Evolutionary conservation across 2,888 invertebrate species (phyloP).

Genomic region (Atrina japonica): DNA sequence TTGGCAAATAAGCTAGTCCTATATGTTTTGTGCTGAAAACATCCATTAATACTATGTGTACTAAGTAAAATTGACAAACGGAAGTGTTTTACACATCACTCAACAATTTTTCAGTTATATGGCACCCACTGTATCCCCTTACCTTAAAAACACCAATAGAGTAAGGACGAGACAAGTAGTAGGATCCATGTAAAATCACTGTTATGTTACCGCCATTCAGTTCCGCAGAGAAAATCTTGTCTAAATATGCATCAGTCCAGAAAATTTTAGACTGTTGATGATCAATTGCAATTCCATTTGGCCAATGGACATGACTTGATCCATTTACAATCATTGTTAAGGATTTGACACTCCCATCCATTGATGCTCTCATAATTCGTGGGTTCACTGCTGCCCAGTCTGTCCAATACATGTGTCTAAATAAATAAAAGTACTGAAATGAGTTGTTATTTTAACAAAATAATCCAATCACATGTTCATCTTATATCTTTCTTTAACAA

Average conservation of each 20-base stretch:
- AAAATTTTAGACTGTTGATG: slow-evolving; percentile 90
- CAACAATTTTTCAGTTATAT: too few species aligned
- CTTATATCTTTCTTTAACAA: too few species aligned
- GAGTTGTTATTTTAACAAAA: too few species aligned
- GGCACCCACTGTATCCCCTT: slow-evolving; percentile 2
- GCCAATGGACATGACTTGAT: slow-evolving; percentile 88
- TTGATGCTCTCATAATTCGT: slow-evolving; percentile 88
- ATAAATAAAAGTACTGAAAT: slow-evolving; percentile 38
- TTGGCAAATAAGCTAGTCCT: too few species aligned
- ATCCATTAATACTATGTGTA: too few species aligned
- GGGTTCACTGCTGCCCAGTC: slow-evolving; percentile 92
- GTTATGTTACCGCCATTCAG: slow-evolving; percentile 84
- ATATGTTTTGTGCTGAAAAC: too few species aligned
- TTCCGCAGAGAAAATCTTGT: slow-evolving; percentile 90
- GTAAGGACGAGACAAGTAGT: slow-evolving; percentile 89
- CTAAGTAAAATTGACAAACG: too few species aligned
- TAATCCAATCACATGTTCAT: too few species aligned
- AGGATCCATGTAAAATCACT: slow-evolving; percentile 83
- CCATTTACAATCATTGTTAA: slow-evolving; percentile 77
- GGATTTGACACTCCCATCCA: slow-evolving; percentile 86
- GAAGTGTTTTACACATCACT: too few species aligned
- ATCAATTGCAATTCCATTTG: slow-evolving; percentile 93
- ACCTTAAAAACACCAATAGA: slow-evolving; percentile 91
- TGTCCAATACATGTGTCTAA: slow-evolving; percentile 89
- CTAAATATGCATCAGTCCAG: slow-evolving; percentile 92